Percentiles rank a stretch among this genome's conserved stretches.
These are phyloP conservation scores for Lasioglossum marginatum DNA, from an alignment of 2,888 invertebrate genomes.

Conservation along the genomic window DNA sequence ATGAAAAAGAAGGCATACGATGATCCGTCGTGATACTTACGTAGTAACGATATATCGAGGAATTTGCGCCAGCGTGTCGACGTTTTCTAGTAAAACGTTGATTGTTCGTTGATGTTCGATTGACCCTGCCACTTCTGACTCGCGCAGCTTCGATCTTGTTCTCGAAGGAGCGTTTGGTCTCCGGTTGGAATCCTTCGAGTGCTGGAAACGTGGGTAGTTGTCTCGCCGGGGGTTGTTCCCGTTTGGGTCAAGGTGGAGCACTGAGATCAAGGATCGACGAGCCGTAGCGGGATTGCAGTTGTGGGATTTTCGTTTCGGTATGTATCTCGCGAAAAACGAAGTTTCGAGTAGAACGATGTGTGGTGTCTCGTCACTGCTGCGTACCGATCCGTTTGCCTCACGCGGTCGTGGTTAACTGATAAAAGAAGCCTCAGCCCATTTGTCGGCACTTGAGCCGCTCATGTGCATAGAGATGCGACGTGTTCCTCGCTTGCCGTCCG, in stretches of 20 bases:
- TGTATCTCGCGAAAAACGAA: not conserved
- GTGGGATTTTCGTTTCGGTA: not conserved
- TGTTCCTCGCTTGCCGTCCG: conserved; percentile 36
- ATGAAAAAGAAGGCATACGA: not conserved
- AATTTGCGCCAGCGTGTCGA: conserved; percentile 84
- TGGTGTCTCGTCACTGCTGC: conserved; percentile 25
- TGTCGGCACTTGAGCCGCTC: conserved; percentile 60
- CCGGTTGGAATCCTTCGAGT: not conserved
- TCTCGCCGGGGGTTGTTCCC: not conserved
- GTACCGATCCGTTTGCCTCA: conserved; percentile 75
- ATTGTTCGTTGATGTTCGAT: conserved; percentile 46
- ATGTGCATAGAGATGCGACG: conserved; percentile 55
- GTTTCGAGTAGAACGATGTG: not conserved
- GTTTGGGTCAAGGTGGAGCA: not conserved
- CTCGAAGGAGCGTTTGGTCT: conserved; percentile 7
- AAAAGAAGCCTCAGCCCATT: conserved; percentile 68
- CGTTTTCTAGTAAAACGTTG: conserved; percentile 66
- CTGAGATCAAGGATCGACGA: conserved; percentile 42
- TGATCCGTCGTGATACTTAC: conserved; percentile 73
- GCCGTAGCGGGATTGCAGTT: conserved; percentile 29
- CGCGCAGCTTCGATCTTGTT: not conserved
- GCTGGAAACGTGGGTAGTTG: not conserved
- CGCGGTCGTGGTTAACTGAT: conserved; percentile 82
- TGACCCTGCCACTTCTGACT: conserved; percentile 41
- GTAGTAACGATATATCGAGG: conserved; percentile 77